Evolutionary conservation across 2,888 invertebrate species (phyloP).

Genomic region (Caenorhabditis sp.): DNA sequence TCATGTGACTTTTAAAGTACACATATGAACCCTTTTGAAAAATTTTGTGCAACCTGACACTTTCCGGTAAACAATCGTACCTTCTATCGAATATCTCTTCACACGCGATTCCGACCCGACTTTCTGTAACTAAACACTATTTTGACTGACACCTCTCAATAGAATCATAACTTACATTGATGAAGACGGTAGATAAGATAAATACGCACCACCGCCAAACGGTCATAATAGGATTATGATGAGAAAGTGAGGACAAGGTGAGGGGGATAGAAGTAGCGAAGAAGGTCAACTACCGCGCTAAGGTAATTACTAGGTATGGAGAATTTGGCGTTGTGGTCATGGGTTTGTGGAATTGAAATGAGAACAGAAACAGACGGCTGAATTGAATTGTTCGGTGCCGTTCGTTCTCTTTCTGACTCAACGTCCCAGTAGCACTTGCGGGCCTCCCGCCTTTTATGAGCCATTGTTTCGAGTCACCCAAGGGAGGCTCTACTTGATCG

Average conservation of each 20-base stretch:
- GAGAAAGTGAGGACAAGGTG: constrained; percentile 4
- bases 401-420: not conserved
- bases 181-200: constrained; percentile 42
- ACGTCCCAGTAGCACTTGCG: too few species aligned
- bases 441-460: constrained; percentile 49
- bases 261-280: constrained; percentile 31
- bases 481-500: constrained; percentile 6
- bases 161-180: constrained; percentile 42
- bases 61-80: constrained; percentile 26
- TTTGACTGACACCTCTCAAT: constrained; percentile 4
- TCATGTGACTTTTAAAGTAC: constrained; percentile 2
- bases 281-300: constrained; percentile 59
- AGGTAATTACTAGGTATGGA: constrained; percentile 46
- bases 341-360: constrained; percentile 14
- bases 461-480: constrained; percentile 59
- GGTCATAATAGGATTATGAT: constrained; percentile 58
- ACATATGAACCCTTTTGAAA: not conserved
- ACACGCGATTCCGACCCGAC: constrained; percentile 32
- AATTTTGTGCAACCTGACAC: constrained; percentile 14
- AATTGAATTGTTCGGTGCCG: constrained; percentile 14
- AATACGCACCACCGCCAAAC: constrained; percentile 52
- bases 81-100: constrained; percentile 74
- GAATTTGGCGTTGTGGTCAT: constrained; percentile 6
- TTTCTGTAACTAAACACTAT: constrained; percentile 38
- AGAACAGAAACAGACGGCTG: constrained; percentile 19